phyloP scores from a whole-genome alignment of 2,113 vertebrate genomes.

The Ictidomys tridecemlineatus region DNA sequence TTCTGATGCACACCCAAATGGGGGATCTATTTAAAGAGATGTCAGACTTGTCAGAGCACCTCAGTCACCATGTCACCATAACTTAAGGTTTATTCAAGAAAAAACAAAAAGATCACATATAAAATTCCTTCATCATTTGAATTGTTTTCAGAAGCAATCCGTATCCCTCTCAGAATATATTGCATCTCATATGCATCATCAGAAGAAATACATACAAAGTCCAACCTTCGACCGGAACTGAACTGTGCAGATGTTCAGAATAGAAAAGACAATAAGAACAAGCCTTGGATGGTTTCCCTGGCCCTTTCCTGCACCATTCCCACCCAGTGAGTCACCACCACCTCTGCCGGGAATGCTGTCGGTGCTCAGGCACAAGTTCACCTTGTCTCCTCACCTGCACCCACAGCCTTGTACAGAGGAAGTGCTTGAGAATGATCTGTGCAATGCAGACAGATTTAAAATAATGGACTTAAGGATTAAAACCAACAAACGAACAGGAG shows the following conservation, averaged over 20 bases:
- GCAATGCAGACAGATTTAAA: not conserved
- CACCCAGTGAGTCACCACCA: no score
- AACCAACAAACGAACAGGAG: not conserved
- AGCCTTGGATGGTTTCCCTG: accelerated
- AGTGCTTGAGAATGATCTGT: not conserved
- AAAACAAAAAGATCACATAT: not conserved
- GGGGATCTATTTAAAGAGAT: not conserved
- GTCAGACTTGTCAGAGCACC: not conserved
- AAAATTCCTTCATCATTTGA: constrained; percentile 27
- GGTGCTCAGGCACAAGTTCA: not conserved
- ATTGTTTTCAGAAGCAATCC: constrained; percentile 20
- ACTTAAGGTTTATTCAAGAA: constrained; percentile 41
- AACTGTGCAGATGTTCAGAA: not conserved
- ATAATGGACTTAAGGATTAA: not conserved
- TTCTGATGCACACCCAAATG: not conserved
- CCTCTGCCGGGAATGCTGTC: accelerated
- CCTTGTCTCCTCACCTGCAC: not conserved
- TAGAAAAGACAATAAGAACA: not conserved
- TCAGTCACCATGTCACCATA: not conserved
- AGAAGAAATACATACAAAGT: not conserved
- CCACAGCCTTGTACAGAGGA: not conserved
- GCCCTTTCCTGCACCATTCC: accelerated
- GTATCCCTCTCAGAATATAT: not conserved
- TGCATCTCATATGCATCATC: not conserved
- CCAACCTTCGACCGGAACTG: not conserved